phyloP scores from a whole-genome alignment of 2,113 vertebrate genomes.

The Ramphastos sulfuratus region DNA sequence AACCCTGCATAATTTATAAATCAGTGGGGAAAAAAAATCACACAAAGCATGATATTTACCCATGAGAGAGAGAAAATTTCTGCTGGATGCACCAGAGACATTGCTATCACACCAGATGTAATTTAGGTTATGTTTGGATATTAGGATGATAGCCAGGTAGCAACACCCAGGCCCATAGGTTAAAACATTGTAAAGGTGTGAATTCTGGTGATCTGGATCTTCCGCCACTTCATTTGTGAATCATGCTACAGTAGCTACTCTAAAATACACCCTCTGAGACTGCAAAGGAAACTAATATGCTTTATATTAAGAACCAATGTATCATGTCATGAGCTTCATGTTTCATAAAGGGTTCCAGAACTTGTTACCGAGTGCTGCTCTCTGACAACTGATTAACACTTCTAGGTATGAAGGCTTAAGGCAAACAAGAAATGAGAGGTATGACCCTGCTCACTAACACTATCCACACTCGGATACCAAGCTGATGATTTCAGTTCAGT shows the following conservation, averaged over 20 bases:
- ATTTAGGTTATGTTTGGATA: background rate
- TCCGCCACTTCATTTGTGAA: background rate
- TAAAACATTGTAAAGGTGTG: background rate
- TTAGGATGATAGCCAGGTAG: background rate
- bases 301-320: background rate
- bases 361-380: background rate
- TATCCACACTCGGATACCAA: background rate
- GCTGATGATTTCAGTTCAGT: conserved; percentile 14
- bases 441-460: background rate
- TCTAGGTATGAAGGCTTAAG: background rate
- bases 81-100: background rate
- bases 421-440: background rate
- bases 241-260: background rate
- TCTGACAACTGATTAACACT: conserved; percentile 5
- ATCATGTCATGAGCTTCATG: background rate
- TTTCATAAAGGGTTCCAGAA: conserved; percentile 21
- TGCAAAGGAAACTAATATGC: background rate
- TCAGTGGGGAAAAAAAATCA: background rate
- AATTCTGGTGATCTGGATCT: background rate
- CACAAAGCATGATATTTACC: background rate
- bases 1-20: background rate
- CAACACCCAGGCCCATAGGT: background rate
- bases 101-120: background rate
- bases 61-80: background rate
- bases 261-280: background rate